A percentile compares a stretch with the other conserved stretches of the same genome.
Evolutionary conservation across 2,797 vertebrate species (phyloP).

Genomic region (Hipposideros larvatus): DNA sequence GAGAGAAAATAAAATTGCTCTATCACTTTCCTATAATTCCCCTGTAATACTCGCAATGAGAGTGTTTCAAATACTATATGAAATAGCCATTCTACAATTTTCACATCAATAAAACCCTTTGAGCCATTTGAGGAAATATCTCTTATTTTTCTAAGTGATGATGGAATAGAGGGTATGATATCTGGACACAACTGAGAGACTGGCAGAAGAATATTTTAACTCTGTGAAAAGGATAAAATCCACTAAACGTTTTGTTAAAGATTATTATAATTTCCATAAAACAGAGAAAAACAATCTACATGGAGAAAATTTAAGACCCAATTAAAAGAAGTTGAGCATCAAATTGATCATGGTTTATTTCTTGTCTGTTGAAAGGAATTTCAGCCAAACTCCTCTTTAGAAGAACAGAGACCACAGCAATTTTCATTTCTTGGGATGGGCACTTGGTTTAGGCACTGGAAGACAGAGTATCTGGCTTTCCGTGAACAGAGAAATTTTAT

Average conservation of each 20-base stretch:
- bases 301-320: background rate
- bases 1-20: background rate
- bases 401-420: background rate
- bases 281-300: background rate
- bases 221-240: background rate
- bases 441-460: background rate
- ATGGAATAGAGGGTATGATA: background rate
- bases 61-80: background rate
- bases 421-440: background rate
- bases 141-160: background rate
- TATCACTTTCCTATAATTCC: background rate
- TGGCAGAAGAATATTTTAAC: background rate
- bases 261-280: background rate
- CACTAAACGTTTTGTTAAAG: background rate
- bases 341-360: background rate
- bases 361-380: background rate
- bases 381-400: background rate
- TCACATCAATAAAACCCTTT: background rate
- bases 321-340: conserved; percentile 4
- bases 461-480: background rate
- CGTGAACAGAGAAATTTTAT: background rate
- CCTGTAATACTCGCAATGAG: background rate
- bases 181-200: background rate
- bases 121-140: background rate
- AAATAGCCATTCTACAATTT: conserved; percentile 4